Conservation (phyloP, 2,797 vertebrate species). For the Poeciliopsis gracilis region DNA sequence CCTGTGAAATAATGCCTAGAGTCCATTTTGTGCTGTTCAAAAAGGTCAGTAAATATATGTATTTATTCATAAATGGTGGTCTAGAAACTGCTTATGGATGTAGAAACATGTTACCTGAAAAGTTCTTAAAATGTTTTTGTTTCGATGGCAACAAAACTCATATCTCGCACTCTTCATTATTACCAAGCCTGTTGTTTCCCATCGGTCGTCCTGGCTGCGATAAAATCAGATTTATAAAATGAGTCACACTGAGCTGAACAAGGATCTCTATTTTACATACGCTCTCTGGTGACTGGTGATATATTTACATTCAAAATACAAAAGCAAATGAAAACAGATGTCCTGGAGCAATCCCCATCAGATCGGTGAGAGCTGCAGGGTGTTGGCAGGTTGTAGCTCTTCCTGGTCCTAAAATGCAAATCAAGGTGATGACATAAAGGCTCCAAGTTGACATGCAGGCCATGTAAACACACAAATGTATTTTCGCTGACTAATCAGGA, state of each 20-base stretch:
- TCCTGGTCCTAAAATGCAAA: slow-evolving; percentile 69
- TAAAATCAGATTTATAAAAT: slow-evolving; percentile 31
- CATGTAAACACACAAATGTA: not conserved
- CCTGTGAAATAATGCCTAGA: not conserved
- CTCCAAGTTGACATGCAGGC: slow-evolving; percentile 12
- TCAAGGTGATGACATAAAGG: slow-evolving; percentile 45
- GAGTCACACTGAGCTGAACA: slow-evolving; percentile 34
- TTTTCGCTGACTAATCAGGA: not conserved
- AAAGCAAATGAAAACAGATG: not conserved
- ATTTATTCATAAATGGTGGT: not conserved
- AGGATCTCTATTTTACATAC: slow-evolving; percentile 38
- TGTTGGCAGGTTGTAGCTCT: slow-evolving; percentile 21
- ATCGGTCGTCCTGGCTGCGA: not conserved
- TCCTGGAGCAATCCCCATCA: not conserved
- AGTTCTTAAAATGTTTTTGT: slow-evolving; percentile 65
- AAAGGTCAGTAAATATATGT: not conserved
- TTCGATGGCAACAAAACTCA: slow-evolving; percentile 45
- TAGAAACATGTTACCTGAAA: not conserved
- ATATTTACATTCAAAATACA: not conserved
- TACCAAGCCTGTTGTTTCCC: slow-evolving; percentile 57
- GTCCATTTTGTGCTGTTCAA: not conserved
- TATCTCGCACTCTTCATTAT: slow-evolving; percentile 15
- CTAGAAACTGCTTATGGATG: not conserved
- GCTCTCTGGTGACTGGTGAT: not conserved
- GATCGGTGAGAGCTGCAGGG: slow-evolving; percentile 14